Conservation (phyloP, 1,140 invertebrate genomes). For the Drosophila repleta region DNA sequence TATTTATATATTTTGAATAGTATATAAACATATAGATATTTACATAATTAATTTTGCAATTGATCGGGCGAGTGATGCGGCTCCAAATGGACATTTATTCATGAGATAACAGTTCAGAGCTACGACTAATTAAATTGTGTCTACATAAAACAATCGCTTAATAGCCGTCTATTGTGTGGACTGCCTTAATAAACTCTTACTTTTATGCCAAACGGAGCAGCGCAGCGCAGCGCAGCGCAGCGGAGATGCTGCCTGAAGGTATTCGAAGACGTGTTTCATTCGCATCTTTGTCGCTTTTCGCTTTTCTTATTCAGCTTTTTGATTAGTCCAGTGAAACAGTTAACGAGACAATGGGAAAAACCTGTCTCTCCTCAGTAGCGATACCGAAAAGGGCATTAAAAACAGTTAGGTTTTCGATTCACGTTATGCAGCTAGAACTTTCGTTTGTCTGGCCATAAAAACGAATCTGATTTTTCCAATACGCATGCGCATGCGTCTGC, state of each 20-base stretch:
- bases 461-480: constrained; percentile 16
- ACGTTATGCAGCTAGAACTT: constrained; percentile 48
- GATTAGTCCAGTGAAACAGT: constrained; percentile 38
- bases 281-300: constrained; percentile 23
- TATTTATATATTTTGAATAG: background rate
- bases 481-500: constrained; percentile 19
- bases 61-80: constrained; percentile 40
- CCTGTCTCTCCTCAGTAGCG: background rate
- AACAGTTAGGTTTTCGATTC: constrained; percentile 41
- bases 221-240: background rate
- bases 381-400: constrained; percentile 1
- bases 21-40: constrained; percentile 45
- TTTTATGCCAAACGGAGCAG: constrained; percentile 37
- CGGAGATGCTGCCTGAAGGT: constrained; percentile 9
- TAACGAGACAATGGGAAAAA: constrained; percentile 27
- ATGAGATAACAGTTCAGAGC: constrained; percentile 67
- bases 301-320: constrained; percentile 27
- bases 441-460: background rate
- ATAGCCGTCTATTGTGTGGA: constrained; percentile 57
- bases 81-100: constrained; percentile 59
- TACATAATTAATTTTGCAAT: constrained; percentile 58
- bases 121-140: constrained; percentile 71
- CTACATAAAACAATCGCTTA: constrained; percentile 49
- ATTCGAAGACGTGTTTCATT: constrained; percentile 2
- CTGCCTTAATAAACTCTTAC: constrained; percentile 60